These are phyloP conservation scores for Alexandromys fortis DNA, from an alignment of 2,113 vertebrate species.

Conservation along the genomic window DNA sequence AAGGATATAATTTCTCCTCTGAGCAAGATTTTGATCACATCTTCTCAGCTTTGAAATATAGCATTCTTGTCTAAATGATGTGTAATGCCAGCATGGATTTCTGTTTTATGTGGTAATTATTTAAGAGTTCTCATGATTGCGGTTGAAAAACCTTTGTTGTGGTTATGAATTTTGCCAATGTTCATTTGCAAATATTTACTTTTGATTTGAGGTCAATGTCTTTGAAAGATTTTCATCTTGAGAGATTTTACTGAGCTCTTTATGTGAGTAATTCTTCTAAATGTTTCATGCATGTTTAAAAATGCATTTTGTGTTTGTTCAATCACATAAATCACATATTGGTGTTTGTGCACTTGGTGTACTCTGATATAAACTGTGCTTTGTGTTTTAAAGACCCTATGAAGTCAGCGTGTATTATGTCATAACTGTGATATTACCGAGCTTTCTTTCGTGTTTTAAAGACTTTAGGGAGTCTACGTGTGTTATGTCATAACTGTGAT, in stretches of 20 bases:
- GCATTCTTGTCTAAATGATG: not conserved
- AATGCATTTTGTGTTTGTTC: not conserved
- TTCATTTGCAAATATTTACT: not conserved
- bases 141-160: not conserved
- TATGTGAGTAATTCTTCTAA: not conserved
- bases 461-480: not conserved
- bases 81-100: conserved; percentile 17
- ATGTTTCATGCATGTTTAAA: not conserved
- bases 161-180: not conserved
- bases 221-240: not conserved
- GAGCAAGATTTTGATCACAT: not conserved
- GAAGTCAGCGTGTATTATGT: not conserved
- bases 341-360: not conserved
- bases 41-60: not conserved
- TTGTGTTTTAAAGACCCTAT: not conserved
- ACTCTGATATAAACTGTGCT: not conserved
- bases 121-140: not conserved
- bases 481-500: not conserved
- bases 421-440: not conserved
- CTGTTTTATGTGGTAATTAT: not conserved
- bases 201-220: not conserved
- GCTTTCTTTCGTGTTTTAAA: not conserved
- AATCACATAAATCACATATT: not conserved
- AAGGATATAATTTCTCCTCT: not conserved
- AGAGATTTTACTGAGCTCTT: not conserved